phyloP scores from a whole-genome alignment of 2,888 invertebrate genomes.

The Emmelina monodactyla region DNA sequence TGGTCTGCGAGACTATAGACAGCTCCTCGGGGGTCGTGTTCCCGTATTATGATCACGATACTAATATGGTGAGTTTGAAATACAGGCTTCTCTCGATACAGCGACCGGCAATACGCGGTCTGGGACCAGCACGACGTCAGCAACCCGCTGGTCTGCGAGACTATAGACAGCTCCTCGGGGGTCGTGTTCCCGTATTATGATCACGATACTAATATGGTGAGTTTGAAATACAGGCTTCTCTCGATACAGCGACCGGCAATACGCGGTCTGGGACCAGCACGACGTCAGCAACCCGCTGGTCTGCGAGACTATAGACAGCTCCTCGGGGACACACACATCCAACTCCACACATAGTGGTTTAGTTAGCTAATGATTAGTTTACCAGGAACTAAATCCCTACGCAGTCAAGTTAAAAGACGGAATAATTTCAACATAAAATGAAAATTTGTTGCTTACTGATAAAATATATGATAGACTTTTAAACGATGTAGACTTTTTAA shows the following conservation, averaged over 20 bases:
- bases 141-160: slow-evolving; percentile 72
- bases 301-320: slow-evolving; percentile 81
- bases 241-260: slow-evolving; percentile 91
- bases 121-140: slow-evolving; percentile 79
- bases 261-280: slow-evolving; percentile 84
- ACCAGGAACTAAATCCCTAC: too few relatives aligned
- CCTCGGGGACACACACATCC: too few relatives aligned
- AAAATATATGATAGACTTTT: too few relatives aligned
- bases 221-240: slow-evolving; percentile 94
- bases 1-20: slow-evolving; percentile 78
- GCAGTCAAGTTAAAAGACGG: too few relatives aligned
- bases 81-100: slow-evolving; percentile 94
- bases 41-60: slow-evolving; percentile 93
- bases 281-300: slow-evolving; percentile 70
- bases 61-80: slow-evolving; percentile 82
- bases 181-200: slow-evolving; percentile 95
- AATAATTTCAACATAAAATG: too few relatives aligned
- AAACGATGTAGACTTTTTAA: too few relatives aligned
- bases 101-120: slow-evolving; percentile 90
- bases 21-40: slow-evolving; percentile 89
- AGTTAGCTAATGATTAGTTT: too few relatives aligned
- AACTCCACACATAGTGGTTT: too few relatives aligned
- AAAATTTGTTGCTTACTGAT: too few relatives aligned
- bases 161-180: slow-evolving; percentile 83
- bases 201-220: slow-evolving; percentile 85